Evolutionary conservation across 2,113 vertebrate species (phyloP).

Genomic region (Varanus salvator): DNA sequence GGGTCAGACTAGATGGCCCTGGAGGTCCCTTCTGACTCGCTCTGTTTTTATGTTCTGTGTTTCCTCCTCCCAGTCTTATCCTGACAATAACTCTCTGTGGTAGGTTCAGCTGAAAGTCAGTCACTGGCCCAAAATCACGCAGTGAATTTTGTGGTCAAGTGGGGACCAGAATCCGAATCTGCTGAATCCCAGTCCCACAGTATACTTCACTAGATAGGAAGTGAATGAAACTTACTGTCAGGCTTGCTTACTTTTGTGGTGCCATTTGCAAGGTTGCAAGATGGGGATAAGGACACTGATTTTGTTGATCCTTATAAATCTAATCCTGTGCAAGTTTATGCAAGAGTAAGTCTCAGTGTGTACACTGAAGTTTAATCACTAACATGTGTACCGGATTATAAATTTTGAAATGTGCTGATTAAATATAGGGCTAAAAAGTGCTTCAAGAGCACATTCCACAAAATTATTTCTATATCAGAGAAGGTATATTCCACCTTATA

Average conservation of each 20-base stretch:
- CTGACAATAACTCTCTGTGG: too few relatives aligned
- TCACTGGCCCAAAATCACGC: too few relatives aligned
- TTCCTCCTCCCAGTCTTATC: too few relatives aligned
- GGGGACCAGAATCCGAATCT: too few relatives aligned
- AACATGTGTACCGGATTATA: background rate
- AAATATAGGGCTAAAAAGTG: background rate
- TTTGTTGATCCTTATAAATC: background rate
- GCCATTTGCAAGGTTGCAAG: background rate
- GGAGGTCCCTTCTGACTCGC: too few relatives aligned
- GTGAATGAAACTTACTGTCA: background rate
- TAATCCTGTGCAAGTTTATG: background rate
- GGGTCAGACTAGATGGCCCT: too few relatives aligned
- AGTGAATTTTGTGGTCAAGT: too few relatives aligned
- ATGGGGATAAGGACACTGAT: background rate
- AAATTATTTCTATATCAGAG: background rate
- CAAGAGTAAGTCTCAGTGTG: background rate
- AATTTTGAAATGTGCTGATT: background rate
- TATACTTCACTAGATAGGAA: too few relatives aligned
- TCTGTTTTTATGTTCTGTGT: too few relatives aligned
- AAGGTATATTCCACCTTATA: background rate
- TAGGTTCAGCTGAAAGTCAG: too few relatives aligned
- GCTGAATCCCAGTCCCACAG: too few relatives aligned
- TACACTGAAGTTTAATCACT: background rate
- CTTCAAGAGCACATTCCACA: background rate
- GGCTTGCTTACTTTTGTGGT: background rate